Conservation (phyloP, 2,888 invertebrate species). For the Scelioninae gen. 1 region DNA sequence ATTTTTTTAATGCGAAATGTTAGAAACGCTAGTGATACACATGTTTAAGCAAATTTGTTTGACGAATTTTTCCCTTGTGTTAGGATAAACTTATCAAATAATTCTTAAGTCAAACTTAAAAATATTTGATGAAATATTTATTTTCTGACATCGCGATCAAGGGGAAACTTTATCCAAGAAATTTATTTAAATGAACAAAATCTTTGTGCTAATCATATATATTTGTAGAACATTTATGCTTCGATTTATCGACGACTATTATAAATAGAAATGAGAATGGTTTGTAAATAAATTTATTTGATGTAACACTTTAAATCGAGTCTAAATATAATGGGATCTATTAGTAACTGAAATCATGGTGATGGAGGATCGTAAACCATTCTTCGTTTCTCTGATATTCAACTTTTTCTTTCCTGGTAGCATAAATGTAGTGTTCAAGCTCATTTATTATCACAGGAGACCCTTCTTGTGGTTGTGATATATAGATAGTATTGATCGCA, state of each 20-base stretch:
- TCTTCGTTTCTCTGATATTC: slow-evolving; percentile 65
- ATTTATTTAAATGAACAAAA: slow-evolving; percentile 40
- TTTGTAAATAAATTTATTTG: slow-evolving; percentile 65
- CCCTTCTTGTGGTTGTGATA: slow-evolving; percentile 83
- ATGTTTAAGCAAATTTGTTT: slow-evolving; percentile 44
- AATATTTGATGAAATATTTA: slow-evolving; percentile 59
- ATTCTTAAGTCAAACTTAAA: slow-evolving; percentile 51
- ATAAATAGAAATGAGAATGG: slow-evolving; percentile 68
- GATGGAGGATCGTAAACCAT: slow-evolving; percentile 61
- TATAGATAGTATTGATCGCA: slow-evolving; percentile 85
- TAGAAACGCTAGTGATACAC: slow-evolving; percentile 34
- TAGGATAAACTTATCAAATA: slow-evolving; percentile 61
- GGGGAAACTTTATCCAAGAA: slow-evolving; percentile 32
- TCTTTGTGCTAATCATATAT: slow-evolving; percentile 41
- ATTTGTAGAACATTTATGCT: slow-evolving; percentile 61
- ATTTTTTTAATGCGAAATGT: slow-evolving; percentile 50
- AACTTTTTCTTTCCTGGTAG: slow-evolving; percentile 78
- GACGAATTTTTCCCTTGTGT: slow-evolving; percentile 42
- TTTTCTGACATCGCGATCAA: slow-evolving; percentile 43
- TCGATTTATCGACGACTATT: slow-evolving; percentile 66
- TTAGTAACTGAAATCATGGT: slow-evolving; percentile 32
- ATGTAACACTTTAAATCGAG: slow-evolving; percentile 50
- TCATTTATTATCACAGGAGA: slow-evolving; percentile 84
- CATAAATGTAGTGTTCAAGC: slow-evolving; percentile 84
- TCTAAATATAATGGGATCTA: slow-evolving; percentile 39